phyloP scores from a whole-genome alignment of 2,113 vertebrate species.

The Gasterosteus nipponicus region DNA sequence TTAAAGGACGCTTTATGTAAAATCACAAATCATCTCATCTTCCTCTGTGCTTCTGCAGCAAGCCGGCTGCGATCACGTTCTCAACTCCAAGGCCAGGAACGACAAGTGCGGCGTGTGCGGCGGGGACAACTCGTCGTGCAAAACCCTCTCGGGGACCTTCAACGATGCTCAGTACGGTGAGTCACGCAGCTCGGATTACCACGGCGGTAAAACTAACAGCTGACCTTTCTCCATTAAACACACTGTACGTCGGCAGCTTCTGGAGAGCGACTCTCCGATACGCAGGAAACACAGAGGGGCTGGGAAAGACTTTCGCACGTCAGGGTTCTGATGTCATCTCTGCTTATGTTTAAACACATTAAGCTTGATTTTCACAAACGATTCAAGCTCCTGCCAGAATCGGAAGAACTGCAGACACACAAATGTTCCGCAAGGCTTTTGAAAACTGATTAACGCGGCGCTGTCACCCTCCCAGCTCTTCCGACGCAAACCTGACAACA shows the following conservation, averaged over 20 bases:
- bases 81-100: slow-evolving; percentile 93
- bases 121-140: slow-evolving; percentile 95
- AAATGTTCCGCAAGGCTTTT: slow-evolving; percentile 19
- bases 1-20: background rate
- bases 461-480: slow-evolving; percentile 25
- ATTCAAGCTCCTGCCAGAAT: slow-evolving; percentile 12
- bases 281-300: slow-evolving; percentile 25
- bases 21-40: background rate
- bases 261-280: slow-evolving; percentile 23
- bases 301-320: slow-evolving; percentile 20
- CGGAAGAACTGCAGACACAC: background rate
- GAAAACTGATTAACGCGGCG: slow-evolving; percentile 18
- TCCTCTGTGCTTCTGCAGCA: slow-evolving; percentile 78
- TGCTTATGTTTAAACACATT: slow-evolving; percentile 49
- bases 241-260: slow-evolving; percentile 27
- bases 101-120: slow-evolving; percentile 97
- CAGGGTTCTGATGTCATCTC: slow-evolving; percentile 45
- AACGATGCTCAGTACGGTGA: slow-evolving; percentile 93
- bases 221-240: slow-evolving; percentile 2
- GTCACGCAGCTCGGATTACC: slow-evolving; percentile 44
- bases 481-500: slow-evolving; percentile 49
- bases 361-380: slow-evolving; percentile 27
- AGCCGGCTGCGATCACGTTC: slow-evolving; percentile 95
- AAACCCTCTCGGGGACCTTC: slow-evolving; percentile 90
- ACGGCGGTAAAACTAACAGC: slow-evolving; percentile 13